Percentiles rank a stretch among this genome's conserved stretches.
These are phyloP conservation scores for Toxotes jaculatrix DNA, from an alignment of 2,113 vertebrate species.

Conservation along the genomic window DNA sequence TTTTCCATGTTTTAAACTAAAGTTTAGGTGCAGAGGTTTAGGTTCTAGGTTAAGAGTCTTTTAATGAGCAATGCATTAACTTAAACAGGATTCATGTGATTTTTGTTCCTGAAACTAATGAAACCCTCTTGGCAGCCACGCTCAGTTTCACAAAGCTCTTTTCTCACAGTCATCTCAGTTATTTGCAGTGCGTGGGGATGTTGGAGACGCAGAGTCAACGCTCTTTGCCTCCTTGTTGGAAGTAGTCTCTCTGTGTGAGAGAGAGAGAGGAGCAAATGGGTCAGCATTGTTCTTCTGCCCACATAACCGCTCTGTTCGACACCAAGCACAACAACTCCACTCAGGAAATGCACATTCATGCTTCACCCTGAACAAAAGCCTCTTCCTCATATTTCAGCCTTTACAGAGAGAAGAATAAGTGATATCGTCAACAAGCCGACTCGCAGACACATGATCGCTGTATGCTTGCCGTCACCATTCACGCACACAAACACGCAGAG, in stretches of 20 bases:
- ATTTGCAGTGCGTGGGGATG: conserved; percentile 45
- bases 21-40: no score
- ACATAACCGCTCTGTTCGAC: conserved; percentile 32
- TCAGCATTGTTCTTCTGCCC: conserved; percentile 64
- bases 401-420: conserved; percentile 8
- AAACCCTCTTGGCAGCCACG: conserved; percentile 14
- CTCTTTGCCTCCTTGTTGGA: conserved; percentile 46
- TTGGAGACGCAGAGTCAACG: conserved; percentile 37
- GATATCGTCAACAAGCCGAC: background rate
- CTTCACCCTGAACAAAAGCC: conserved; percentile 28
- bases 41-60: background rate
- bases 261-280: conserved; percentile 20
- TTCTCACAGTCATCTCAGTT: conserved; percentile 35
- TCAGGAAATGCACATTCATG: conserved; percentile 59
- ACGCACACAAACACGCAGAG: background rate
- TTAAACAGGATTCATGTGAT: conserved; percentile 14
- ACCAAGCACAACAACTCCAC: conserved; percentile 19
- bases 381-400: conserved; percentile 48
- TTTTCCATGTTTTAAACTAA: no score
- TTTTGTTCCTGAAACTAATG: conserved; percentile 33
- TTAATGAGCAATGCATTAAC: background rate
- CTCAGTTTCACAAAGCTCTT: conserved; percentile 36
- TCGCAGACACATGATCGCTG: conserved; percentile 23
- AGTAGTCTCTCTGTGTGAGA: conserved; percentile 12
- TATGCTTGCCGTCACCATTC: background rate